Evolutionary conservation across 1,140 invertebrate genomes (phyloP), one percentile per base, ranked within the genome.

Genomic region (Lordiphosa collinella): DNA sequence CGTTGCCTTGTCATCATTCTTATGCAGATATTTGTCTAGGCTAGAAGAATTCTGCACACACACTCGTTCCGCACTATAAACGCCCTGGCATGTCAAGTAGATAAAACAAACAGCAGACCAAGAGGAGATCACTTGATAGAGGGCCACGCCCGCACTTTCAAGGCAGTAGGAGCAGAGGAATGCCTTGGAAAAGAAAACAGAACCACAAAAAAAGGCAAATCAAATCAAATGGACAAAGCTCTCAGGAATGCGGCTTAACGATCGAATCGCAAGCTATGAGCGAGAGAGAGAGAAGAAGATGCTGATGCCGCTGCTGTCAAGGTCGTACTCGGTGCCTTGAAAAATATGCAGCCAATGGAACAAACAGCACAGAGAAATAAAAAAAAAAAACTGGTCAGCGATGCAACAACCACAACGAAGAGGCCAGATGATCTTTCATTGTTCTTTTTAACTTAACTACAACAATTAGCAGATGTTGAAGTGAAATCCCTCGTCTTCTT

Each of bases 171-270:
- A 29, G 18, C 18, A 22, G 4, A 35, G 38, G 12, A 36, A 41
- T 37, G 31, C 25, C 14, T 22, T 22, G 4, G 4, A 10, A 32
- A n/a, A 16, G 16, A 36, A 46, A 46, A 38, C 8, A 40, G n/a
- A 36, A 34, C 22, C 11, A 63, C 46, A 68, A 64, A 35, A 68
- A 67, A 67, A 59, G 57, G 56, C 65, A 69, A 69, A 69, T 69
- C 62, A 67, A 67, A 67, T 67, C 65, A 69, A 69, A 68, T 60
- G 65, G 64, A 60, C 64, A 43, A 67, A 49, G 38, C 63, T 44
- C 64, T 25, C 53, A 65, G 64, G 65, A 69, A 69, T 69, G 65
- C 56, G 55, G 64, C 56, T 59, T 62, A 64, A 70, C 43, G 48
- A 70, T 47, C 22, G 9, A 9, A 43, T 25, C 22, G 14, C 16